A percentile compares a stretch with the other conserved stretches of the same genome.
Evolutionary conservation across 2,113 vertebrate genomes (phyloP).

Genomic region (Neolamprologus tretocephalus): DNA sequence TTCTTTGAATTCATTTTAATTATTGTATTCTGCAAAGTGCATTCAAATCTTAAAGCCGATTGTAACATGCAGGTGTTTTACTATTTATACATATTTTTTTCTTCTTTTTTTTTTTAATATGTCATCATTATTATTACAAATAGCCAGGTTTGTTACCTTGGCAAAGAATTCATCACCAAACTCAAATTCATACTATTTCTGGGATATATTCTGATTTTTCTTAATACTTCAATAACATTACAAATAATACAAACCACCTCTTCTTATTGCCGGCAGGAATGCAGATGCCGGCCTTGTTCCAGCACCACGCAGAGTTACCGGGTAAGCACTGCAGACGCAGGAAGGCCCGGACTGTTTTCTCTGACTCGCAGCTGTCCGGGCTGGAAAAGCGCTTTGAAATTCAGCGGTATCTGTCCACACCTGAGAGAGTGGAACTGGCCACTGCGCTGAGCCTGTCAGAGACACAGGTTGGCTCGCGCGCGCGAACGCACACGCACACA

Average conservation of each 20-base stretch:
- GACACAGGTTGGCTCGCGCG: conserved; percentile 79
- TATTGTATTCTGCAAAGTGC: not conserved
- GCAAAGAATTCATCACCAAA: not conserved
- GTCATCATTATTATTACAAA: not conserved
- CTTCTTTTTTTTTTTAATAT: rapidly evolving
- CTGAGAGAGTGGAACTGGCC: conserved; percentile 93
- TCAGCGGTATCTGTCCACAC: conserved; percentile 93
- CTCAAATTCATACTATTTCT: not conserved
- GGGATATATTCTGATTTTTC: not conserved
- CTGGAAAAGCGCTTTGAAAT: conserved; percentile 95
- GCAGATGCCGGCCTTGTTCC: conserved; percentile 91
- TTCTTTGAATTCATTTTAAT: not conserved
- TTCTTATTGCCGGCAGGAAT: conserved; percentile 70
- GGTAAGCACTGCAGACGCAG: conserved; percentile 94
- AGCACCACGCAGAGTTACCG: conserved; percentile 84
- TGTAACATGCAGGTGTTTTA: not conserved
- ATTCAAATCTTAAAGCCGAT: not conserved
- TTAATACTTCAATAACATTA: not conserved
- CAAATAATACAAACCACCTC: not conserved
- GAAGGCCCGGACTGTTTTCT: conserved; percentile 95
- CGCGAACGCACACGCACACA: not conserved
- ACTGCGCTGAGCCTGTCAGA: conserved; percentile 96
- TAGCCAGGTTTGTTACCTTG: not conserved
- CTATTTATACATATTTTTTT: not conserved
- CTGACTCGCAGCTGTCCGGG: conserved; percentile 94